Evolutionary conservation across 2,797 vertebrate species (phyloP).

Genomic region (Pseudochirops corinnae): DNA sequence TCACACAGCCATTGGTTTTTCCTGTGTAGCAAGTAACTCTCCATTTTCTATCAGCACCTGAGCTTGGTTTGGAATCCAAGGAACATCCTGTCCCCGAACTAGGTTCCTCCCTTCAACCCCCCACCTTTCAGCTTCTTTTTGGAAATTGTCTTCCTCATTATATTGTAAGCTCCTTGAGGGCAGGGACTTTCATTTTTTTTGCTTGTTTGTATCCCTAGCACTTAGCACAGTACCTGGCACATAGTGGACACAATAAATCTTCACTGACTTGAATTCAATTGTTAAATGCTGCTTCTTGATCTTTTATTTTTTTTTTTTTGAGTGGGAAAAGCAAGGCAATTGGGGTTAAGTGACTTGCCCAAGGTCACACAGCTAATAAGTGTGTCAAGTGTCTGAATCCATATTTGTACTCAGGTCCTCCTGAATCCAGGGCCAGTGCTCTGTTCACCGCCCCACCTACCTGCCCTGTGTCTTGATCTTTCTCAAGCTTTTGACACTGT

Average conservation of each 20-base stretch:
- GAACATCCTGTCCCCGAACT: background rate
- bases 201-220: background rate
- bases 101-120: background rate
- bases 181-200: background rate
- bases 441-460: too few species aligned
- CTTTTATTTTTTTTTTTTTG: too few species aligned
- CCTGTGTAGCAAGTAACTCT: background rate
- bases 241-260: background rate
- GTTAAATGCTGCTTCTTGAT: background rate
- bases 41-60: too few species aligned
- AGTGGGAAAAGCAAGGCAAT: too few species aligned
- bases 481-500: background rate
- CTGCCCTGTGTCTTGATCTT: too few species aligned
- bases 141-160: background rate
- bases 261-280: background rate
- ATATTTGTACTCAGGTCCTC: too few species aligned
- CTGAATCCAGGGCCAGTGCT: too few species aligned
- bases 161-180: background rate
- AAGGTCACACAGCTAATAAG: too few species aligned
- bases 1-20: background rate
- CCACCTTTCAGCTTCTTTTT: background rate
- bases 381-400: too few species aligned
- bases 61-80: background rate
- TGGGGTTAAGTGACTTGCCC: too few species aligned
- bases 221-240: background rate